Conservation (phyloP, 2,797 vertebrate genomes). For the Cynodonichthys magdalenae region DNA sequence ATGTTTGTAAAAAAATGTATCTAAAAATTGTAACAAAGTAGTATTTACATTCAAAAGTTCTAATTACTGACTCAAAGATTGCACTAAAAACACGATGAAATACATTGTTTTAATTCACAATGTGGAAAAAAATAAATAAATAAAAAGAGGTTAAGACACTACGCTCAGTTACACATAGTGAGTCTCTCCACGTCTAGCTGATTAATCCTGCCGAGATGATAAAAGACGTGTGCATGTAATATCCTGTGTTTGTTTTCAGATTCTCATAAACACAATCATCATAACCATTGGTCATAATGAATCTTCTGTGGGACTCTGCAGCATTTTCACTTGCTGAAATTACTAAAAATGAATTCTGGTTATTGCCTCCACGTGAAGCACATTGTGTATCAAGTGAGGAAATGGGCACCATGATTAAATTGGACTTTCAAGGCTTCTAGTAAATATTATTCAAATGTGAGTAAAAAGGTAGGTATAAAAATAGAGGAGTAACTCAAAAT, state of each 20-base stretch:
- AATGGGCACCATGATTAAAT: constrained; percentile 55
- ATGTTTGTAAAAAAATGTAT: too few relatives aligned
- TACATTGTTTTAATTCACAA: too few relatives aligned
- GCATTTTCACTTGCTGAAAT: constrained; percentile 44
- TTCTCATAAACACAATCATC: constrained; percentile 45
- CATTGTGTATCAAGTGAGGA: constrained; percentile 42
- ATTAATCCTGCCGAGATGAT: background rate
- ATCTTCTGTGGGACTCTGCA: constrained; percentile 35
- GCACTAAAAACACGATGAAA: too few relatives aligned
- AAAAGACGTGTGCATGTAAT: constrained; percentile 34
- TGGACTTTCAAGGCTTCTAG: constrained; percentile 41
- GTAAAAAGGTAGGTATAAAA: constrained; percentile 28
- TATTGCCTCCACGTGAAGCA: constrained; percentile 38
- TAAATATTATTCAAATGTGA: constrained; percentile 37
- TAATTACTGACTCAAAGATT: too few relatives aligned
- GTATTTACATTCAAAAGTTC: too few relatives aligned
- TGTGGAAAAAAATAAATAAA: too few relatives aligned
- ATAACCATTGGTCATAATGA: constrained; percentile 43
- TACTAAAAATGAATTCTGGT: constrained; percentile 50
- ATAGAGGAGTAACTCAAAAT: too few relatives aligned
- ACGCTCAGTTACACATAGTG: background rate
- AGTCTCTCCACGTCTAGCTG: background rate
- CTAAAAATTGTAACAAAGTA: too few relatives aligned
- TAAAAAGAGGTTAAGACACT: background rate
- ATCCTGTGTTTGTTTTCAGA: constrained; percentile 45